Base-by-base conservation (phyloP, 2,113 vertebrate genomes). In the Forbesichthys papilliferus region DNA sequence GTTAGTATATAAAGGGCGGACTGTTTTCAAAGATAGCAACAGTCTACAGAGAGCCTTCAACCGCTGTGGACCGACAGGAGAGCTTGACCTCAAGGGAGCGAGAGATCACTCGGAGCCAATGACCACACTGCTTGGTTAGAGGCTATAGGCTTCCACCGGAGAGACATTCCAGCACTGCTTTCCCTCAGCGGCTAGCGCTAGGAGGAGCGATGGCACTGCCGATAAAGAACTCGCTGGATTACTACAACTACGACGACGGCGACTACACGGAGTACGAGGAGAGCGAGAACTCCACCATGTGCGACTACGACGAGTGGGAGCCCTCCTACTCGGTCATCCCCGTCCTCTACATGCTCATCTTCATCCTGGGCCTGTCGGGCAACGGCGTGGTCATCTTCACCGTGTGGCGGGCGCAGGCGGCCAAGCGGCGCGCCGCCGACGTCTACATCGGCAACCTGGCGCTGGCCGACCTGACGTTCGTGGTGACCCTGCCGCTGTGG, bases 401-500 rank as follows among this genome's bases (percentile, higher is more conserved):
- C 0, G 93, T 95, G 62, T 95, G 93, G 93, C 80, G 90, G 4
- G 88, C 92, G 4, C 90, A 93, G 70, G 83, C 79, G 54, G 83
- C 78, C 54, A 93, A 91, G 82, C 86, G 88, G 36, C 86, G 94
- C 20, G 89, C 93, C 0, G 88, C 94, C 0, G 94, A 95, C 33
- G 70, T 94, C 73, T 95, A 96, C 87, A 93, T 96, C 0, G 94
- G 93, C 33, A 93, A 95, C 84, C 91, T 96, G 79, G 94, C 94
- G 0, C 69, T 94, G 69, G 94, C 95, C 1, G 95, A 95, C 91
- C 91, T 95, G 70, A 95, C 94, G 48, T 95, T 95, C 8, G 95
- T 95, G 87, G 88, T 93, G 66, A 93, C 95, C 3, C 89, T 95
- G 61, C 94, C 95, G 0, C 90, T 96, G 56, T 95, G 95, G 95